Conservation (phyloP, 2,888 invertebrate genomes). For the Atrina japonica region DNA sequence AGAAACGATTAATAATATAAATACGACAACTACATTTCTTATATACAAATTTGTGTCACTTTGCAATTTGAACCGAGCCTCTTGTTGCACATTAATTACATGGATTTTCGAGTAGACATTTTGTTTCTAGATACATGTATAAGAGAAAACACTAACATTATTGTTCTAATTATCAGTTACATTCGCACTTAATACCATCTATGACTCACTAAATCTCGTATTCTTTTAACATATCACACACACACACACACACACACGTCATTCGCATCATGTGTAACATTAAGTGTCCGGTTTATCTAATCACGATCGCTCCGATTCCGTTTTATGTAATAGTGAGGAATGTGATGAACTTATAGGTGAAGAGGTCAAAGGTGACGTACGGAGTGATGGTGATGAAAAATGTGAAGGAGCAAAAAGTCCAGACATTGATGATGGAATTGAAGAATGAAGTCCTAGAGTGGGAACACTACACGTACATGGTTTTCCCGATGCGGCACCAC, state of each 20-base stretch:
- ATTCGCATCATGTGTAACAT: no score
- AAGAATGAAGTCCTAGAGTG: slow-evolving; percentile 32
- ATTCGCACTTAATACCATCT: no score
- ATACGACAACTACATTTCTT: no score
- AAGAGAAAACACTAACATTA: no score
- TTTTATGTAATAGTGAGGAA: slow-evolving; percentile 35
- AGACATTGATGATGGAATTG: slow-evolving; percentile 23
- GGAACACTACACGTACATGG: slow-evolving; percentile 38
- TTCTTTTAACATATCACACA: no score
- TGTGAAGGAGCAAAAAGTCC: slow-evolving; percentile 33
- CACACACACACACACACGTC: no score
- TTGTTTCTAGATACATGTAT: no score
- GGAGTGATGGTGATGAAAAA: slow-evolving; percentile 25
- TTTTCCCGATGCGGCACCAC: slow-evolving; percentile 38
- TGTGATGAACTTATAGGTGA: slow-evolving; percentile 26
- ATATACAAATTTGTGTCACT: no score
- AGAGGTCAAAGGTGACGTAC: slow-evolving; percentile 22
- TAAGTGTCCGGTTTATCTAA: neutral
- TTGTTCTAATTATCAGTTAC: no score
- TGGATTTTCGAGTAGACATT: slow-evolving; percentile 21
- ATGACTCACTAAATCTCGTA: no score
- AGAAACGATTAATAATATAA: no score
- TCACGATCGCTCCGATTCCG: slow-evolving; percentile 38
- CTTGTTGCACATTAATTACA: neutral
- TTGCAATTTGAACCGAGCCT: no score